phyloP scores from a whole-genome alignment of 2,888 invertebrate genomes.

The Cosmorhoe ocellata region DNA sequence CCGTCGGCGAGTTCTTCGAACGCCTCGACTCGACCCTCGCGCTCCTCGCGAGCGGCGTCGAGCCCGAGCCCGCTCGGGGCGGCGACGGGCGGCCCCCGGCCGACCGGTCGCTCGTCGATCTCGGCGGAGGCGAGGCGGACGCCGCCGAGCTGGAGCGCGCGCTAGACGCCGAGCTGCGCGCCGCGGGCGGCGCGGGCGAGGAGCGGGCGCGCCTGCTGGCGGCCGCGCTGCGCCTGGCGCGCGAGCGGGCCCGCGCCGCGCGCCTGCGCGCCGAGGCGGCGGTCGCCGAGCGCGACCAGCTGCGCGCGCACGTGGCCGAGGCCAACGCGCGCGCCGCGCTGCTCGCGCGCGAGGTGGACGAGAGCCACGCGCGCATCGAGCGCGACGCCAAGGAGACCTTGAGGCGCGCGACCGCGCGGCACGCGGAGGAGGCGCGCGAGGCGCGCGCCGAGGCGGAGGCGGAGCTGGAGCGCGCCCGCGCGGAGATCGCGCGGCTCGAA shows the following conservation, averaged over 20 bases:
- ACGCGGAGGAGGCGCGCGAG: conserved; percentile 88
- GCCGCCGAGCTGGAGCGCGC: no score
- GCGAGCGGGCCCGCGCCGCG: conserved; percentile 87
- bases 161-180: conserved; percentile 59
- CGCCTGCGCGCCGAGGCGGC: conserved; percentile 86
- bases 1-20: conserved; percentile 74
- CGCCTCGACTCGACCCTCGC: conserved; percentile 62
- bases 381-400: conserved; percentile 87
- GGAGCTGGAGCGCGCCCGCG: conserved; percentile 89
- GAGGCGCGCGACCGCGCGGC: conserved; percentile 87
- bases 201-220: conserved; percentile 71
- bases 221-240: conserved; percentile 86
- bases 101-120: conserved; percentile 85
- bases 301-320: conserved; percentile 89
- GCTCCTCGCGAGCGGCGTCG: conserved; percentile 47
- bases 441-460: conserved; percentile 85
- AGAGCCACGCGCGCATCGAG: conserved; percentile 92
- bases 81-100: conserved; percentile 45
- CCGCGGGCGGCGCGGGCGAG: conserved; percentile 35
- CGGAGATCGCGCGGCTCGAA: conserved; percentile 83
- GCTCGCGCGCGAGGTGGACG: conserved; percentile 95
- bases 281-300: conserved; percentile 90
- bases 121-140: no score
- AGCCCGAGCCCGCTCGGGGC: conserved; percentile 29
- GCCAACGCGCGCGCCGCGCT: conserved; percentile 91